Conservation (phyloP, 2,888 invertebrate species). For the Muschampia plurimacula region DNA sequence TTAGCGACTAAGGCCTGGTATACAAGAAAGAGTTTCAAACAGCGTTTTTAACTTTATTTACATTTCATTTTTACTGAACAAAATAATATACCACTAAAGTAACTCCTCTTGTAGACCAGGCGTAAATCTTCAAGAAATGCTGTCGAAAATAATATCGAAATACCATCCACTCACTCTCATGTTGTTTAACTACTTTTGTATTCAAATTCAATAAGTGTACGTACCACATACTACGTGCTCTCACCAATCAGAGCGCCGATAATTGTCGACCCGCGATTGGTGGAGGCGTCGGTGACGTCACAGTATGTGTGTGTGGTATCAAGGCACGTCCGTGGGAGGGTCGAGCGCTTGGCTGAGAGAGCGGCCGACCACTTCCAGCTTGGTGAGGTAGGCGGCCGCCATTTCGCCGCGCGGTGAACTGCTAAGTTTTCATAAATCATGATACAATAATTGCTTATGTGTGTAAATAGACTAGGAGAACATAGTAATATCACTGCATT, state of each 20-base stretch:
- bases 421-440: slow-evolving; percentile 12
- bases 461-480: not conserved
- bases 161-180: slow-evolving; percentile 8
- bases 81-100: not conserved
- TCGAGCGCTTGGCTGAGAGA: slow-evolving; percentile 63
- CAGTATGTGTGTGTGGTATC: slow-evolving; percentile 47
- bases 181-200: not conserved
- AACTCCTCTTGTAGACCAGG: slow-evolving; percentile 21
- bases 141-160: slow-evolving; percentile 31
- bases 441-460: too few relatives aligned
- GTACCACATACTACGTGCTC: not conserved
- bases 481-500: too few relatives aligned
- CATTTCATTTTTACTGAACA: not conserved
- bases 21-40: not conserved
- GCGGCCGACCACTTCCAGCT: slow-evolving; percentile 66
- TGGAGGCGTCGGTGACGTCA: slow-evolving; percentile 13
- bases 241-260: not conserved
- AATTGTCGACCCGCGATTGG: not conserved
- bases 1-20: slow-evolving; percentile 46
- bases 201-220: not conserved
- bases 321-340: slow-evolving; percentile 59
- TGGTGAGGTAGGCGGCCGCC: slow-evolving; percentile 63
- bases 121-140: slow-evolving; percentile 51
- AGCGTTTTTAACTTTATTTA: not conserved
- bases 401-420: slow-evolving; percentile 67